Evolutionary conservation across 2,113 vertebrate genomes (phyloP), one percentile per base, ranked within the genome.

Genomic region (Lathamus discolor): DNA sequence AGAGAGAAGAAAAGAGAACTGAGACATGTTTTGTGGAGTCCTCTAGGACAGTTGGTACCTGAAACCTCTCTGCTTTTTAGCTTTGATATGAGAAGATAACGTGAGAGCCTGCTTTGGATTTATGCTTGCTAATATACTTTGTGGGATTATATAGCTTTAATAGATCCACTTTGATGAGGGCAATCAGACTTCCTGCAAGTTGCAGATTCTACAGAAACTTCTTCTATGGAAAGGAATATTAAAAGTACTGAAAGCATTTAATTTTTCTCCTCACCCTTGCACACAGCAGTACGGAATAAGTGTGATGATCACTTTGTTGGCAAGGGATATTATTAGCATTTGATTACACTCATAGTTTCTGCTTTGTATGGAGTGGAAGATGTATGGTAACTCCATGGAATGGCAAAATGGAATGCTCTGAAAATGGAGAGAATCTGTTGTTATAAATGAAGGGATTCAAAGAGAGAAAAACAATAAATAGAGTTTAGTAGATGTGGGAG

Each of bases 291-390:
- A 64, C 54, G 77, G 88, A 85, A 88, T 61, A 75, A 88, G 20
- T 27, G 23, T 81, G 76, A 64, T 80, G 61, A 92, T 90, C 86
- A 31, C 55, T 84, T 73, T 88, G 29, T 43, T 82, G 73, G 64
- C 78, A 23, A 90, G 46, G 28, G 82, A 29, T 94, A 92, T 92
- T 95, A 79, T 90, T 96, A 89, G 78, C 82, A 82, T 75, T 96
- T 88, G 73, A 73, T 96, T 95, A 84, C 62, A 68, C 43, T 84
- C 61, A 61, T 75, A 80, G 33, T 83, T 95, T 84, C 73, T 96
- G 64, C 52, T 92, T 29, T 75, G 39, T 57, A 33, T 80, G 83
- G 92, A 97, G 86, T 69, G 46, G 43, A 76, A 52, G 62, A 85
- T 68, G 29, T 66, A 78, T 87, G 20, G 37, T 33, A 55, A 46